Conservation (phyloP, 2,797 vertebrate species). For the Darevskia nairensis region DNA sequence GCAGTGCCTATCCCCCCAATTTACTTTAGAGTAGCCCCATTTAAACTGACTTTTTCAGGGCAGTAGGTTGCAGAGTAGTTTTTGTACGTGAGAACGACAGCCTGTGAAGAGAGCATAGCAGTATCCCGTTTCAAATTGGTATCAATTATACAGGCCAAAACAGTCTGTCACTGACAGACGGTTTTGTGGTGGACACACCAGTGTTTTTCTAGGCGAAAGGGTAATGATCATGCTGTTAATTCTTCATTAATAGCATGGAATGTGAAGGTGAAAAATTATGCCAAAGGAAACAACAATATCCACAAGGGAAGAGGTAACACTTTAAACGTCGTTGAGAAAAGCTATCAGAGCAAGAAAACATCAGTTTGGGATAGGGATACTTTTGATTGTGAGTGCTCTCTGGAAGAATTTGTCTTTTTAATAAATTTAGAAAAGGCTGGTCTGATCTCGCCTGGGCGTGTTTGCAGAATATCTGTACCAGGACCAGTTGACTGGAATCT, state of each 20-base stretch:
- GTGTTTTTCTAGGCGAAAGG: constrained; percentile 79
- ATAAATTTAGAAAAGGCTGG: not conserved
- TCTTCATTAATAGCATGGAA: constrained; percentile 79
- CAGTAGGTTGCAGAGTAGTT: constrained; percentile 38
- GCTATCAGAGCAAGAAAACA: constrained; percentile 63
- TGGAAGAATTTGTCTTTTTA: not conserved
- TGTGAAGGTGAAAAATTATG: constrained; percentile 74
- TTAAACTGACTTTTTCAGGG: not conserved
- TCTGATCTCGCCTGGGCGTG: not conserved
- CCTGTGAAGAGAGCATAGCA: constrained; percentile 62
- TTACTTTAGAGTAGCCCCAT: not conserved
- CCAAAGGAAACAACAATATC: constrained; percentile 72
- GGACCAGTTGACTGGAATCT: not conserved
- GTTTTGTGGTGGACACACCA: constrained; percentile 69
- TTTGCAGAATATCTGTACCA: not conserved
- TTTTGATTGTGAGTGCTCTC: constrained; percentile 23
- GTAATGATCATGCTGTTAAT: constrained; percentile 77
- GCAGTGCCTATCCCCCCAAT: not conserved
- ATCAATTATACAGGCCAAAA: constrained; percentile 73
- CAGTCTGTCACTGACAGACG: constrained; percentile 63
- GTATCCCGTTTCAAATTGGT: constrained; percentile 66
- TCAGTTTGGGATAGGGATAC: constrained; percentile 47
- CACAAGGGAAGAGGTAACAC: constrained; percentile 63
- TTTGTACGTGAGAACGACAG: constrained; percentile 69
- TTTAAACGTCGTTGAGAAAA: constrained; percentile 68